Percentiles rank a stretch among this genome's conserved stretches.
Conservation (phyloP, 1,140 invertebrate genomes). For the Drosophila mojavensis region DNA sequence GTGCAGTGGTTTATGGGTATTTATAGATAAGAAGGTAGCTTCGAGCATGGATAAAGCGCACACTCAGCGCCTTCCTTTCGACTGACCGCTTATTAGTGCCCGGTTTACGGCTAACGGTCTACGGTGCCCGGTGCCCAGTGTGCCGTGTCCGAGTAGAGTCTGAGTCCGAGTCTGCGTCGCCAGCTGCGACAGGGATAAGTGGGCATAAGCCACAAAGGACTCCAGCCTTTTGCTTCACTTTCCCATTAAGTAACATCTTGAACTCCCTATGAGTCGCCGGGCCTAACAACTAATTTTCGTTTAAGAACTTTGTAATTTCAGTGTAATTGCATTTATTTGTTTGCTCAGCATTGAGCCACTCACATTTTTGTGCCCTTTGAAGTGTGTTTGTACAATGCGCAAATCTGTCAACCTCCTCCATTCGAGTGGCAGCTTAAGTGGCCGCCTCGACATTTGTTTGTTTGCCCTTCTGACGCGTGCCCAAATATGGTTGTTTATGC, state of each 20-base stretch:
- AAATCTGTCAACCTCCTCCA: slow-evolving; percentile 70
- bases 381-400: slow-evolving; percentile 49
- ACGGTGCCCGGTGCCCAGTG: slow-evolving; percentile 41
- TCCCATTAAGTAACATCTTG: slow-evolving; percentile 19
- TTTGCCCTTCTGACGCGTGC: slow-evolving; percentile 52
- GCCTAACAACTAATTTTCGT: slow-evolving; percentile 59
- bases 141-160: slow-evolving; percentile 18
- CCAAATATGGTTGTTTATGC: slow-evolving; percentile 67
- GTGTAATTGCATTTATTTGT: slow-evolving; percentile 79
- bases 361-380: slow-evolving; percentile 55
- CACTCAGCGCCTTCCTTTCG: slow-evolving; percentile 50
- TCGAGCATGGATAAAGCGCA: slow-evolving; percentile 22
- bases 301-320: slow-evolving; percentile 74
- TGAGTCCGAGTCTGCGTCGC: slow-evolving; percentile 20
- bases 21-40: slow-evolving; percentile 77
- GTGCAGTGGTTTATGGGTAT: slow-evolving; percentile 73
- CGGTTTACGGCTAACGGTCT: slow-evolving; percentile 38
- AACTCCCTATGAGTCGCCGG: neutral
- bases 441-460: slow-evolving; percentile 32
- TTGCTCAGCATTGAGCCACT: slow-evolving; percentile 73
- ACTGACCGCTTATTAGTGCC: slow-evolving; percentile 72
- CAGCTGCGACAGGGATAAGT: slow-evolving; percentile 76
- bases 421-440: slow-evolving; percentile 61
- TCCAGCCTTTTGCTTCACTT: slow-evolving; percentile 19
- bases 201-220: slow-evolving; percentile 59